Evolutionary conservation across 1,140 invertebrate genomes (phyloP).

Genomic region (Conopomorpha cramerella): DNA sequence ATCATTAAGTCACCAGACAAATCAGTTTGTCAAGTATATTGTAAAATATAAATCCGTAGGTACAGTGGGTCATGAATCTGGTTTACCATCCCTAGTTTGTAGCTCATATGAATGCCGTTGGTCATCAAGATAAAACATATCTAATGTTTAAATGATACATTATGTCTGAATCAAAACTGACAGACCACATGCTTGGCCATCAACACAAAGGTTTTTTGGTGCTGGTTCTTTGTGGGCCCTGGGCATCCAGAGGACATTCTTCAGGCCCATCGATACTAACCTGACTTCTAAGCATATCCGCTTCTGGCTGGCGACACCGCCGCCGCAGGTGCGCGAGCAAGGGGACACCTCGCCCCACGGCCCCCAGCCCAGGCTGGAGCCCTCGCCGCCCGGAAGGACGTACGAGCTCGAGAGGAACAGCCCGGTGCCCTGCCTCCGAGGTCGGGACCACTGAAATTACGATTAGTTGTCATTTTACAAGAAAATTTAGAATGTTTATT

Average conservation of each 20-base stretch:
- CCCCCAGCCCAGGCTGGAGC: constrained; percentile 64
- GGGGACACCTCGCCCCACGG: constrained; percentile 76
- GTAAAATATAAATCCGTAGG: too few relatives aligned
- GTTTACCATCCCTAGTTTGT: too few relatives aligned
- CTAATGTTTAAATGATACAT: too few relatives aligned
- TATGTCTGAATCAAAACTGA: neutral
- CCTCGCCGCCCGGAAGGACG: constrained; percentile 68
- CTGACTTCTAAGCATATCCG: constrained; percentile 69
- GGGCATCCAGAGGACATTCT: neutral
- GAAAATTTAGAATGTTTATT: too few relatives aligned
- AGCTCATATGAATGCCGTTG: too few relatives aligned
- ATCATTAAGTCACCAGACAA: too few relatives aligned
- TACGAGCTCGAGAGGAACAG: constrained; percentile 70
- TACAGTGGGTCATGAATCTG: too few relatives aligned
- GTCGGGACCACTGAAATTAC: too few relatives aligned
- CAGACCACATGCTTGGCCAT: neutral
- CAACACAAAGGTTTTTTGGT: neutral
- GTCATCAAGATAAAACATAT: too few relatives aligned
- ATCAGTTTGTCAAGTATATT: too few relatives aligned
- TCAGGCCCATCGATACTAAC: constrained; percentile 41
- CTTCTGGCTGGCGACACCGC: constrained; percentile 80
- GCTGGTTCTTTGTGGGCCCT: neutral
- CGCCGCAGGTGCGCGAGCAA: constrained; percentile 87
- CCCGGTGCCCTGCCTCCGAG: constrained; percentile 73
- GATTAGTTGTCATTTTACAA: too few relatives aligned